phyloP scores from a whole-genome alignment of 2,113 vertebrate species.

The Junco hyemalis region DNA sequence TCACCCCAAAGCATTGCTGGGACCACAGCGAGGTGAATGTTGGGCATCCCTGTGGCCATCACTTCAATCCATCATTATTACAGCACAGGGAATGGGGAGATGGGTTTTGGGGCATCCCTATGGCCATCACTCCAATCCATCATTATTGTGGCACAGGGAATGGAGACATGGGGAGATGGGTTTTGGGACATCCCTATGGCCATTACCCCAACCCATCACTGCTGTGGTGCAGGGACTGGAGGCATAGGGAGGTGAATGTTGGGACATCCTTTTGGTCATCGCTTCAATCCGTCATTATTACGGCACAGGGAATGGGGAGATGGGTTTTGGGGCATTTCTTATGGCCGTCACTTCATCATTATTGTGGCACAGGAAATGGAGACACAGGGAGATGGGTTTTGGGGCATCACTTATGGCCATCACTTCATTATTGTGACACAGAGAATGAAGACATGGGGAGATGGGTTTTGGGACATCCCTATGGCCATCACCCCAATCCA shows the following conservation, averaged over 20 bases:
- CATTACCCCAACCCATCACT: fast-evolving
- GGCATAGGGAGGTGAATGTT: neutral
- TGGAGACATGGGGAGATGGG: neutral
- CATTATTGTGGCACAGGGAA: fast-evolving
- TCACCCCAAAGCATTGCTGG: neutral
- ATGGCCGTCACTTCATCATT: too few relatives aligned
- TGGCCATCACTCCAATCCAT: neutral
- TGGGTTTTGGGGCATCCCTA: neutral
- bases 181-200: neutral
- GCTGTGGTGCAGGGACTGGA: fast-evolving
- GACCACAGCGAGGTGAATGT: neutral
- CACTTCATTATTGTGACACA: fast-evolving
- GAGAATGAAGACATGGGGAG: neutral
- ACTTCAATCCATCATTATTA: fast-evolving
- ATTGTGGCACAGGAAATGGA: too few relatives aligned
- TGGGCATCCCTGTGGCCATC: neutral
- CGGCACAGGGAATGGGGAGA: too few relatives aligned
- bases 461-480: neutral
- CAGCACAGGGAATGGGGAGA: neutral
- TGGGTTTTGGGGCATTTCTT: too few relatives aligned
- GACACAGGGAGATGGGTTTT: too few relatives aligned
- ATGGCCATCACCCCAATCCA: fast-evolving
- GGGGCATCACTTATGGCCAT: neutral
- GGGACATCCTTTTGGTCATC: too few relatives aligned
- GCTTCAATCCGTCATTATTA: too few relatives aligned